Evolutionary conservation across 2,888 invertebrate genomes (phyloP).

Genomic region (Oscheius myriophilus): DNA sequence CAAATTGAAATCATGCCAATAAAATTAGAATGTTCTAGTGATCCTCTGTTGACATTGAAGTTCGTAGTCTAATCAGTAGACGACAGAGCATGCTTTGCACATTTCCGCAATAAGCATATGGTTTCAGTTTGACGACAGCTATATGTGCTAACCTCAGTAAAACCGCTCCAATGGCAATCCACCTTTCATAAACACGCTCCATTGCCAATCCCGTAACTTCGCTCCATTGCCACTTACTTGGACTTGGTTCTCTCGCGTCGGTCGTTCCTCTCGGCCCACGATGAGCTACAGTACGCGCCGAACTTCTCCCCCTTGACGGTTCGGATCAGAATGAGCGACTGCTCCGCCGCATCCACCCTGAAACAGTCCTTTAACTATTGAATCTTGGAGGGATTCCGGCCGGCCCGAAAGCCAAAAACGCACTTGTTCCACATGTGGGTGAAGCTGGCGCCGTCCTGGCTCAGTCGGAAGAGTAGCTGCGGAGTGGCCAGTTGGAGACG

Average conservation of each 20-base stretch:
- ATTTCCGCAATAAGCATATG: too few species aligned
- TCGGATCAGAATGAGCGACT: constrained; percentile 63
- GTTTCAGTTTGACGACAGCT: too few species aligned
- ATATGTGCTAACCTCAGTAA: too few species aligned
- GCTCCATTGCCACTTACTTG: constrained; percentile 34
- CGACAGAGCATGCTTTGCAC: too few species aligned
- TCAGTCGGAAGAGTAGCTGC: constrained; percentile 58
- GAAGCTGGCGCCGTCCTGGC: constrained; percentile 67
- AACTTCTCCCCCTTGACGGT: constrained; percentile 59
- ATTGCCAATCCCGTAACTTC: neutral
- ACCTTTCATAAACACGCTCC: neutral
- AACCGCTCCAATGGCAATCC: too few species aligned
- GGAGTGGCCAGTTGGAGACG: constrained; percentile 67
- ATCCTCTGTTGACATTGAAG: too few species aligned
- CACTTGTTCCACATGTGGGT: constrained; percentile 66
- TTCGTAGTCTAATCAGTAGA: too few species aligned
- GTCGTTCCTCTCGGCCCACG: constrained; percentile 66
- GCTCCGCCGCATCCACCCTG: constrained; percentile 65
- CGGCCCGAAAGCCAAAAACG: neutral
- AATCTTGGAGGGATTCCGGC: too few species aligned
- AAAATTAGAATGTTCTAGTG: too few species aligned
- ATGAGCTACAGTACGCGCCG: constrained; percentile 66
- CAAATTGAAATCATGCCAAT: too few species aligned
- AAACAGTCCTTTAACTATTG: constrained; percentile 11
- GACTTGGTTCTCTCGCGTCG: constrained; percentile 59